Base-by-base conservation (phyloP, 2,113 vertebrate genomes). In the Chaenocephalus aceratus region DNA sequence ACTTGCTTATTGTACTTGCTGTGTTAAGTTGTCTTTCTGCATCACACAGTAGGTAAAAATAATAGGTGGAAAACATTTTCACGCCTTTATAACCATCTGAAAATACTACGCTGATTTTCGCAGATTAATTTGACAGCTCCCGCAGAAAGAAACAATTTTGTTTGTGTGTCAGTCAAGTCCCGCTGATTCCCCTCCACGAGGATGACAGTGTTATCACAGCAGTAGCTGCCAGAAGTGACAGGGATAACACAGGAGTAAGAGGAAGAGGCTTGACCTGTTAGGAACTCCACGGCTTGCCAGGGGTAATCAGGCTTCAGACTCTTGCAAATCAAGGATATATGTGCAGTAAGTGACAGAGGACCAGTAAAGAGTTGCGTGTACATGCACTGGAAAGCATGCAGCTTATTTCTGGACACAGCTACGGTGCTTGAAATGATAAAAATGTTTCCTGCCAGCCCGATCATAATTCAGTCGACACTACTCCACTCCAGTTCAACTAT, bases 401-500 rank as follows among this genome's bases (percentile, higher is more conserved):
- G 65, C 5, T 54, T 67, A 56, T 80, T 83, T 54, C 84, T 61
- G 64, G 67, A 73, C 65, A 46, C 46, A 70, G 80, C 86, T 77
- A 30, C 13, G 48, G 21, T 52, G 48, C 79, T 65, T 70, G 60
- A 66, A 81, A 77, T 75, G 18, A 72, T 84, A 86, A 83, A 23
- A 73, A n/a, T 8, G 80, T 76, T 70, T 23, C 77, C 34, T 78
- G 53, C 58, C 81, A 70, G 68, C 51, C 66, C 60, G n/a, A 63
- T 78, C 70, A 81, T 89, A 79, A 79, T 87, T 87, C 79, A 78
- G 66, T 76, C 69, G 30, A 49, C 60, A 51, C 48, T 30, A 26
- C 74, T 76, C 69, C 52, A 52, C 81, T 59, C 65, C 67, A 72
- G 84, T 77, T 76, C 80, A 15, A 75, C 88, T 75, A 74, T 83